Conservation (phyloP, 64 coral and sea anemone species). For the Porites lutea region DNA sequence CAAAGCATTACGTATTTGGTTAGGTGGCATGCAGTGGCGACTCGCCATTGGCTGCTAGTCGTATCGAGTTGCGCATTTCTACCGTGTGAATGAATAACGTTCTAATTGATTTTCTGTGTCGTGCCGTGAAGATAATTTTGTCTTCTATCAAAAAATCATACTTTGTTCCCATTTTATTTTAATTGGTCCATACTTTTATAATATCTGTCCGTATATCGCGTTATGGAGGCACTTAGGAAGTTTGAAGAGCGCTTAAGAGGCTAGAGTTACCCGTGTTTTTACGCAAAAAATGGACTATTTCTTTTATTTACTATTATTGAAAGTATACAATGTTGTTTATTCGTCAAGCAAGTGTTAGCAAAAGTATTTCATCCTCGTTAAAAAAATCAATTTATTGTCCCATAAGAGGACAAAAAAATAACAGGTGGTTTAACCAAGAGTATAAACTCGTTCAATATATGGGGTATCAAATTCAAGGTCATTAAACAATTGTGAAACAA, state of each 20-base stretch:
- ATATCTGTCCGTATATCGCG: neutral
- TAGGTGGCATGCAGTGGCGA: neutral
- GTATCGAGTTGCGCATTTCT: neutral
- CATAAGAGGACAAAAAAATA: neutral
- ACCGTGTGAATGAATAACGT: neutral
- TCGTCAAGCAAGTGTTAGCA: constrained; percentile 1
- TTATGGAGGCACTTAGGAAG: neutral
- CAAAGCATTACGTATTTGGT: constrained; percentile 1
- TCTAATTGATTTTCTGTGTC: neutral
- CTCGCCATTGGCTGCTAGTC: neutral
- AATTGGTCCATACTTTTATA: neutral
- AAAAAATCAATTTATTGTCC: neutral
- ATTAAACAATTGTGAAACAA: neutral
- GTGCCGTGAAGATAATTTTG: neutral
- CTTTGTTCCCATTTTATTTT: neutral
- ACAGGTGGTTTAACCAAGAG: neutral
- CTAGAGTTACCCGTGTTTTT: neutral
- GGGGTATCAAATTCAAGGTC: neutral
- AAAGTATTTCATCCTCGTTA: neutral
- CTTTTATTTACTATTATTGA: neutral
- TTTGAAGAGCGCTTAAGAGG: no score
- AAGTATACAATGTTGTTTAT: neutral
- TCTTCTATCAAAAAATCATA: neutral
- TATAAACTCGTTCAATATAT: neutral
- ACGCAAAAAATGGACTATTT: neutral